Base-by-base conservation (phyloP, 2,888 invertebrate genomes). In the Thysanoteuthis rhombus region DNA sequence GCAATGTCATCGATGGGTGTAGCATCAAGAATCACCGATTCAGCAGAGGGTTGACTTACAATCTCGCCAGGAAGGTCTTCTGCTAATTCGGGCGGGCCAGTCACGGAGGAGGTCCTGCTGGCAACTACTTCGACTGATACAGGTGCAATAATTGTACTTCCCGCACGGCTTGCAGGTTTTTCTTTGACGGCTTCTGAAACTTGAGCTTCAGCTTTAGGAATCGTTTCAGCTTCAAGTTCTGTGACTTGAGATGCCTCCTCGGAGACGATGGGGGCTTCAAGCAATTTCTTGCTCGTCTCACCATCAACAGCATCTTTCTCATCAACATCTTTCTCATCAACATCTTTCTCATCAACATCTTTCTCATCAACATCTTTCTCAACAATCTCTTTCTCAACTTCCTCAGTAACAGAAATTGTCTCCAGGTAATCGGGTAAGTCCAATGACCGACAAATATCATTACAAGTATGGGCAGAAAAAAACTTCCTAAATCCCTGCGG, bases 401-500 rank as follows among this genome's bases (percentile, higher is more conserved):
- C 28, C n/a, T n/a, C 45, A 16, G 92, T 1, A n/a, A 40, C 90
- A 3, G 92, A 1, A 10, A n/a, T 25, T 0, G 92, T 92, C 92
- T 92, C 92, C 28, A 92, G 92, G 19, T 45, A 45, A 3, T 45
- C 40, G 5, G 92, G 92, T n/a, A 92, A 45, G 32, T 28, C 45
- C 42, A 92, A 19, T 19, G 92, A 22, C 40, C 45, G 40, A 40
- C 96, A 96, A n/a, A 95, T 94, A 28, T 94, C 93, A 92, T 95
- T 95, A 93, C 96, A 96, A 92, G 95, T 95, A 93, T 96, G 96
- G 36, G 94, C 94, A 39, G 94, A 94, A 93, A 96, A 96, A 93
- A 96, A 96, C 40, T 95, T 95, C 93, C 95, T 95, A 40, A 96
- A 95, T 22, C 95, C 95, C n/a, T 94, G 94, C 36, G 94, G 92